Percentiles rank a stretch among this genome's conserved stretches.
Evolutionary conservation across 2,888 invertebrate genomes (phyloP).

Genomic region (Microplitis manilae): DNA sequence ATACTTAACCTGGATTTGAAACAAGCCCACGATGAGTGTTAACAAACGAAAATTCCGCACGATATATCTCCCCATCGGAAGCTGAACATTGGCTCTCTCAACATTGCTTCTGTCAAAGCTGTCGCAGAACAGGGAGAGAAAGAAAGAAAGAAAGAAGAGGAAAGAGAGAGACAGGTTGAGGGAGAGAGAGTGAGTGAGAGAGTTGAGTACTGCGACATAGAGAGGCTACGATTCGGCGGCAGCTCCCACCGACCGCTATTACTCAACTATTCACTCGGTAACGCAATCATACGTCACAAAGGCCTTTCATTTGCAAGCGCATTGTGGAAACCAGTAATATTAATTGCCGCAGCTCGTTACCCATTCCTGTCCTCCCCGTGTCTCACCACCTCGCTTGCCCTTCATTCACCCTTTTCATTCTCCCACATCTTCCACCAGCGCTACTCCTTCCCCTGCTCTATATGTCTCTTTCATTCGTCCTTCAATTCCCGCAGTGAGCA

Average conservation of each 20-base stretch:
- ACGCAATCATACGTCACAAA: constrained; percentile 73
- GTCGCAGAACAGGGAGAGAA: neutral
- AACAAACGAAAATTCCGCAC: constrained; percentile 35
- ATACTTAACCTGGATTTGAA: constrained; percentile 23
- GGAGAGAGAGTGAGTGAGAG: constrained; percentile 16
- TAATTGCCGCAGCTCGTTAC: constrained; percentile 72
- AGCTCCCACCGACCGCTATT: constrained; percentile 67
- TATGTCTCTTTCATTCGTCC: constrained; percentile 10
- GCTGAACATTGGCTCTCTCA: constrained; percentile 1
- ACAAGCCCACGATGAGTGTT: constrained; percentile 32
- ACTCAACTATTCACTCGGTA: constrained; percentile 72
- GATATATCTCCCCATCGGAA: constrained; percentile 19
- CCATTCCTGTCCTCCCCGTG: constrained; percentile 5
- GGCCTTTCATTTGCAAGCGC: constrained; percentile 73
- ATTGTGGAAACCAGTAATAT: constrained; percentile 72
- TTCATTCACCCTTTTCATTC: constrained; percentile 9
- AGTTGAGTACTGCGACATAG: constrained; percentile 19
- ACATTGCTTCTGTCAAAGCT: constrained; percentile 10
- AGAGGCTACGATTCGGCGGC: constrained; percentile 59
- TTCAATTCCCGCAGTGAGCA: constrained; percentile 7
- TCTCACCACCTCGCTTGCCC: constrained; percentile 15
- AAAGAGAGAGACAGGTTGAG: neutral
- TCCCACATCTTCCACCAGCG: neutral
- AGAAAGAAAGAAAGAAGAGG: constrained; percentile 13
- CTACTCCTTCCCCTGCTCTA: neutral